These are phyloP conservation scores for Himalopsyche kuldschensis DNA, from an alignment of 2,888 invertebrate species.

Conservation along the genomic window DNA sequence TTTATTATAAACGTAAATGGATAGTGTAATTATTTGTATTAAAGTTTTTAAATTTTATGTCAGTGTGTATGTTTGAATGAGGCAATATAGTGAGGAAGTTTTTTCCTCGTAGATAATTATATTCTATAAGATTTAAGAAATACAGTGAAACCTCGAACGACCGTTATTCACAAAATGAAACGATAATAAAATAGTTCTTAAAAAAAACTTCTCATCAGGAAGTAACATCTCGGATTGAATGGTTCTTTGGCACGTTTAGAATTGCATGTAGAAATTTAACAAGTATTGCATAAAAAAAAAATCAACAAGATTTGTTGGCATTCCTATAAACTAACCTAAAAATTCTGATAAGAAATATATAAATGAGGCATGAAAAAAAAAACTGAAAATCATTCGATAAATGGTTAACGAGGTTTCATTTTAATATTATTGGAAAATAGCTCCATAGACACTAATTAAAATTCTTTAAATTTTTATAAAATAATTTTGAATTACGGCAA, in stretches of 20 bases:
- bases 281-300: neutral
- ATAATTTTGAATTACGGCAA: too few relatives aligned
- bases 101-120: neutral
- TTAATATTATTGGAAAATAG: neutral
- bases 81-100: constrained; percentile 38
- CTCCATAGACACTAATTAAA: too few relatives aligned
- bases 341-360: neutral
- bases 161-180: neutral
- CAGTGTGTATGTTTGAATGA: constrained; percentile 41
- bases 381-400: neutral
- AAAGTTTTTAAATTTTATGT: constrained; percentile 33
- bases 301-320: neutral
- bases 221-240: too few relatives aligned
- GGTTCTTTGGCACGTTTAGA: neutral
- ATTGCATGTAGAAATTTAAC: neutral
- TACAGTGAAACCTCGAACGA: neutral
- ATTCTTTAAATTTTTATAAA: neutral
- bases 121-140: neutral
- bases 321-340: constrained; percentile 1
- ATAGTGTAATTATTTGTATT: neutral
- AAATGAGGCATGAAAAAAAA: neutral
- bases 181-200: neutral
- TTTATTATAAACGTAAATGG: neutral
- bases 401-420: neutral
- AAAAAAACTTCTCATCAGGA: too few relatives aligned